Conservation (phyloP, 2,888 invertebrate genomes). For the Rhagium mordax region DNA sequence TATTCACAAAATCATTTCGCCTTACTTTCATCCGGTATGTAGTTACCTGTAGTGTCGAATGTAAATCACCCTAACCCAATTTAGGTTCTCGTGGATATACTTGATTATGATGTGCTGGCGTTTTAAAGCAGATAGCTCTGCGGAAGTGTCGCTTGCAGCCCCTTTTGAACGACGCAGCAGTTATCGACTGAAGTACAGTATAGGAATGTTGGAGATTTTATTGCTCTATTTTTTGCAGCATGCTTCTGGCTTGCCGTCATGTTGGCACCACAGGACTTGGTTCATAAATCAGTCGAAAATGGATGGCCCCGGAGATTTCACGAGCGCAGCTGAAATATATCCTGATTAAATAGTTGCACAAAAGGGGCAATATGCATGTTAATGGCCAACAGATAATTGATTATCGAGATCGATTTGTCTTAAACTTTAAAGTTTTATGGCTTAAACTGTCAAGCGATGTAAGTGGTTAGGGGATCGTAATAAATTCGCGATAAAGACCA, state of each 20-base stretch:
- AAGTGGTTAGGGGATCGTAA: neutral
- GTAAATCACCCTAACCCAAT: conserved; percentile 24
- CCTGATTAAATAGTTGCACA: conserved; percentile 15
- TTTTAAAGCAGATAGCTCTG: neutral
- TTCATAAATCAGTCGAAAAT: conserved; percentile 61
- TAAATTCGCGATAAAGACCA: neutral
- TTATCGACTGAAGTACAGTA: conserved; percentile 24
- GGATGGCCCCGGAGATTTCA: conserved; percentile 51
- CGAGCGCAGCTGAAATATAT: conserved; percentile 16
- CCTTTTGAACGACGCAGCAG: conserved; percentile 1
- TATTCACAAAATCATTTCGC: conserved; percentile 17
- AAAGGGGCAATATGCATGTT: conserved; percentile 2
- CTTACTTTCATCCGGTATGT: conserved; percentile 4
- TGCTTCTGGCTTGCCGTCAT: conserved; percentile 59
- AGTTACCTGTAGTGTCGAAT: conserved; percentile 10
- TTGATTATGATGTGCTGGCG: conserved; percentile 17
- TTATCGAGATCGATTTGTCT: neutral
- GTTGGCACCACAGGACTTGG: conserved; percentile 62
- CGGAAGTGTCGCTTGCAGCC: conserved; percentile 15
- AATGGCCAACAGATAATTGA: neutral
- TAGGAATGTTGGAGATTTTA: conserved; percentile 49
- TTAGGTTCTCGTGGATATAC: conserved; percentile 3
- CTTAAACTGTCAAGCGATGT: neutral
- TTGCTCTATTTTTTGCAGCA: conserved; percentile 60
- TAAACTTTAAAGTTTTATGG: neutral